A percentile compares a stretch with the other conserved stretches of the same genome.
Evolutionary conservation across 2,888 invertebrate genomes (phyloP).

Genomic region (Antheraea yamamai): DNA sequence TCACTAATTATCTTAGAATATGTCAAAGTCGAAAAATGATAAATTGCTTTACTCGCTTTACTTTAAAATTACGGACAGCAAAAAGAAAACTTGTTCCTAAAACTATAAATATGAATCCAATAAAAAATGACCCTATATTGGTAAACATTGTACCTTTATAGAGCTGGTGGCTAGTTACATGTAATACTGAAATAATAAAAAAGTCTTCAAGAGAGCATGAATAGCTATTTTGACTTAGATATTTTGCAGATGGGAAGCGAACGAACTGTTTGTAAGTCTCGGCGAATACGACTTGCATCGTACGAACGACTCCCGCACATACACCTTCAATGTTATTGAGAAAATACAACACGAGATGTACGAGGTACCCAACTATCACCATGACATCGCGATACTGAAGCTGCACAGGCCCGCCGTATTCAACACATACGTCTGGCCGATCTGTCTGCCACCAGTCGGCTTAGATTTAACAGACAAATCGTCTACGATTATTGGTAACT

Average conservation of each 20-base stretch:
- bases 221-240: neutral
- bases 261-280: conserved; percentile 86
- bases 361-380: conserved; percentile 84
- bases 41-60: too few relatives aligned
- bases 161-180: neutral
- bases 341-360: conserved; percentile 87
- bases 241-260: conserved; percentile 75
- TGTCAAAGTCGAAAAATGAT: too few relatives aligned
- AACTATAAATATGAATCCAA: too few relatives aligned
- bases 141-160: too few relatives aligned
- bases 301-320: conserved; percentile 85
- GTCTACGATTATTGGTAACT: conserved; percentile 85
- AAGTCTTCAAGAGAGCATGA: neutral
- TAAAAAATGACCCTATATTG: too few relatives aligned
- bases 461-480: conserved; percentile 82
- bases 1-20: too few relatives aligned
- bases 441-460: conserved; percentile 88
- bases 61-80: too few relatives aligned
- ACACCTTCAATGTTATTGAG: conserved; percentile 86
- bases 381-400: conserved; percentile 90
- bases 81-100: too few relatives aligned
- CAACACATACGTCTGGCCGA: conserved; percentile 91
- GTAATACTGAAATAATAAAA: neutral
- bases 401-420: conserved; percentile 85
- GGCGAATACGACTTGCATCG: conserved; percentile 91